Evolutionary conservation across 2,888 invertebrate species (phyloP), one percentile per base, ranked within the genome.

Genomic region (Lymantria dispar): DNA sequence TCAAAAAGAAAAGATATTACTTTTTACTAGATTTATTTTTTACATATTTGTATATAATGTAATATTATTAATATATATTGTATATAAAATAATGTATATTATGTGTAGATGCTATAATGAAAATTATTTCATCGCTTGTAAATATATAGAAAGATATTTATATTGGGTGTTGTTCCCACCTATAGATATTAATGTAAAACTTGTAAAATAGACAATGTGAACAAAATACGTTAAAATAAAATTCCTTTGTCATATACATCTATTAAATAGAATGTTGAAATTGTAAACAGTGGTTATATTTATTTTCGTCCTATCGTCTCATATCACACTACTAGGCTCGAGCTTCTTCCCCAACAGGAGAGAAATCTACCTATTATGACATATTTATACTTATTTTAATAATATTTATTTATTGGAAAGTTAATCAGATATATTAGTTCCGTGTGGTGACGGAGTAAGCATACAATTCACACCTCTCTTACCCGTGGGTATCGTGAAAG

Each of bases 221-320:
- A 46, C 10, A 62, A 60, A 9, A 40, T 33, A 33, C 22, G 15
- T 40, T 40, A 40, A 11, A 12, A n/a, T 33, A 47, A 13, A 56
- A 51, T 57, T 62, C 62, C 58, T 62, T 69, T 74, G 68, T 71
- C 59, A 66, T 72, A 68, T 62, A 67, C 65, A 62, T 75, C 56
- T 74, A 76, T 68, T 76, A 74, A 77, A 76, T 60, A 74, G 55
- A 73, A 77, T 76, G 77, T 77, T 75, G 62, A 68, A 63, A 70
- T 58, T 52, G 49, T 49, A 51, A 40, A 33, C 36, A 12, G 38
- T 38, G 8, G 1, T 38, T 38, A 1, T 3, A n/a, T 38, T 38
- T n/a, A 8, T 38, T 22, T 22, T 22, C n/a, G n/a, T n/a, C n/a
- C n/a, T n/a, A n/a, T n/a, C n/a, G n/a, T n/a, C n/a, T n/a, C n/a